A percentile compares a stretch with the other conserved stretches of the same genome.
These are phyloP conservation scores for Sebastes taczanowskii DNA, from an alignment of 2,797 vertebrate genomes.

Conservation along the genomic window DNA sequence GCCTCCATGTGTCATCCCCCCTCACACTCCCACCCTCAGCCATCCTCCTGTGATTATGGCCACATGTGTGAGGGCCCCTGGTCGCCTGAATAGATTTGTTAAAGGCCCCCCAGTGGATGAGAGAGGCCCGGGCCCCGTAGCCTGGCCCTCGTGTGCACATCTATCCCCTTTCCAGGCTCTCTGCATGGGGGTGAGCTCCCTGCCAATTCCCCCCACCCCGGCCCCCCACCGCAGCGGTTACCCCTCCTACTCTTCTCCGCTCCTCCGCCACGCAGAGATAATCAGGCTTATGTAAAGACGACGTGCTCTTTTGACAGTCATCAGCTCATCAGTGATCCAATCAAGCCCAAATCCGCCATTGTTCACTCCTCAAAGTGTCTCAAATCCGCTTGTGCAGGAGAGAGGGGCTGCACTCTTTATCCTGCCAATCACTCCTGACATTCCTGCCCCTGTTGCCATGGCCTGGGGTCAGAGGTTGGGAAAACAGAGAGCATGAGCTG, in stretches of 20 bases:
- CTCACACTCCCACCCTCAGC: conserved; percentile 58
- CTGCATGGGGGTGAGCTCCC: conserved; percentile 86
- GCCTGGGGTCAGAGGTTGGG: conserved; percentile 95
- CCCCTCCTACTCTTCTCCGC: conserved; percentile 65
- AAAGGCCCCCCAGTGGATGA: conserved; percentile 90
- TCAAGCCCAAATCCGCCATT: conserved; percentile 89
- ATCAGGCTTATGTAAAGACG: conserved; percentile 99
- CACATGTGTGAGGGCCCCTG: conserved; percentile 81
- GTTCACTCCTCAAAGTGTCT: conserved; percentile 92
- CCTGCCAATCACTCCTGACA: conserved; percentile 99
- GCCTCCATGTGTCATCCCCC: conserved; percentile 66
- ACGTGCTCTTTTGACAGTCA: conserved; percentile 99
- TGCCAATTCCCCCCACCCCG: background rate
- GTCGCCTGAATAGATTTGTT: conserved; percentile 94
- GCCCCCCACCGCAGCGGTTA: conserved; percentile 13
- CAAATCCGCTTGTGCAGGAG: conserved; percentile 93
- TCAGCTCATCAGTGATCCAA: conserved; percentile 99
- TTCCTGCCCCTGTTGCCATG: conserved; percentile 99
- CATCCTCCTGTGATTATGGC: conserved; percentile 76
- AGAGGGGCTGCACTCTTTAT: conserved; percentile 89
- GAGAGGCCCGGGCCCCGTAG: conserved; percentile 85
- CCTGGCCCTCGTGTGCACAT: conserved; percentile 86
- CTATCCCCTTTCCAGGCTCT: conserved; percentile 87
- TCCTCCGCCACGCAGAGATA: conserved; percentile 97
- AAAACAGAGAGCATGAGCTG: conserved; percentile 97